phyloP scores from a whole-genome alignment of 2,888 invertebrate genomes.

The Dione vanillae region DNA sequence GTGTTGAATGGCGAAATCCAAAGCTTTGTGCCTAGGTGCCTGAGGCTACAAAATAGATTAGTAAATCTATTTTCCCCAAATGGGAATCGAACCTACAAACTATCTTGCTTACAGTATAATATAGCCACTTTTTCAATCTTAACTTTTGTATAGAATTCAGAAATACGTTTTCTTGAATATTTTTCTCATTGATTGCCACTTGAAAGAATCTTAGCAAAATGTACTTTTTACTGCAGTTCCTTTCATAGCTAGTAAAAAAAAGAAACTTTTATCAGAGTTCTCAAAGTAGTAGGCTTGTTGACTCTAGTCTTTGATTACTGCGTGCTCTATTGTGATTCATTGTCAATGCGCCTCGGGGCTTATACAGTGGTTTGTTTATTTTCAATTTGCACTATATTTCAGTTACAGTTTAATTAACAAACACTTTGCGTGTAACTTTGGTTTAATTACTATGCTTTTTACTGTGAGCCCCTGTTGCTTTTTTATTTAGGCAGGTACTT shows the following conservation, averaged over 20 bases:
- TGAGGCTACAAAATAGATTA: no score
- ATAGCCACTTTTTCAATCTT: no score
- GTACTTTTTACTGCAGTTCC: background rate
- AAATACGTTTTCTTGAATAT: background rate
- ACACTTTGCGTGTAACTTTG: conserved; percentile 8
- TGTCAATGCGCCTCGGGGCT: conserved; percentile 1
- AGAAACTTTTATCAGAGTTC: conserved; percentile 12
- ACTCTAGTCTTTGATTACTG: conserved; percentile 24
- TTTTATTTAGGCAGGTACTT: background rate
- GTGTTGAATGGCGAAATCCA: no score
- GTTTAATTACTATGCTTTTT: conserved; percentile 10
- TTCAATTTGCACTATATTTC: conserved; percentile 23
- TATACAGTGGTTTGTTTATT: conserved; percentile 16
- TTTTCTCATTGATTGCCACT: background rate
- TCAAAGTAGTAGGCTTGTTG: conserved; percentile 17
- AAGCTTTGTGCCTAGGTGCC: no score
- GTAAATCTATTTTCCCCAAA: no score
- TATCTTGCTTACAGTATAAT: no score
- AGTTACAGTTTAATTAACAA: conserved; percentile 27
- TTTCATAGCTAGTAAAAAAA: background rate
- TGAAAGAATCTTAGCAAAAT: background rate
- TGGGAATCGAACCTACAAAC: no score
- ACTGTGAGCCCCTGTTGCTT: no score
- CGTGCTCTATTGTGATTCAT: conserved; percentile 4
- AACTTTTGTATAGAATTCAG: background rate